A percentile compares a stretch with the other conserved stretches of the same genome.
Evolutionary conservation across 2,113 vertebrate genomes (phyloP).

Genomic region (Mohoua ochrocephala): DNA sequence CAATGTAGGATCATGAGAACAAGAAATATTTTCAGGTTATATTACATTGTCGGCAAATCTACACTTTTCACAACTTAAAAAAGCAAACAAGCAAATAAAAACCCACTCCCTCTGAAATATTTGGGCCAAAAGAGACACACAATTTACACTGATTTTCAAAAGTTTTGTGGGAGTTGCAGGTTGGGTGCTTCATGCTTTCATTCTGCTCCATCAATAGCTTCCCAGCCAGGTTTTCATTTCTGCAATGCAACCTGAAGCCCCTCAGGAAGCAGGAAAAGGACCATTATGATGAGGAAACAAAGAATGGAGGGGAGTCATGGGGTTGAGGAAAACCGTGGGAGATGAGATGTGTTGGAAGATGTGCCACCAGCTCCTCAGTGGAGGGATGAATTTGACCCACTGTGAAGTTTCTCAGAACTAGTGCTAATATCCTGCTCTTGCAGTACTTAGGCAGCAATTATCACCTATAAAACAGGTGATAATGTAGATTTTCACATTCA

Average conservation of each 20-base stretch:
- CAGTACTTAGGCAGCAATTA: conserved; percentile 46
- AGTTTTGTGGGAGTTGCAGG: not conserved
- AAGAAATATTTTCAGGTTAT: not conserved
- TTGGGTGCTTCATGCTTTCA: not conserved
- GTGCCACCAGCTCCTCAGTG: not conserved
- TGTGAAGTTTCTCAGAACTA: conserved; percentile 36
- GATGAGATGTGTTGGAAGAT: not conserved
- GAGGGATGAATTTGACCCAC: not conserved
- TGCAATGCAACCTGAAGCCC: not conserved
- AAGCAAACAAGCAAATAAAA: not conserved
- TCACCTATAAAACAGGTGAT: conserved; percentile 59
- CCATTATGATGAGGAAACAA: not conserved
- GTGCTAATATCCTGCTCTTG: conserved; percentile 40
- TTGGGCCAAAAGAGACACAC: not conserved
- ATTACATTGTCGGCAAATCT: not conserved
- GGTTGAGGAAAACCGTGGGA: not conserved
- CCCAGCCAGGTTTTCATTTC: not conserved
- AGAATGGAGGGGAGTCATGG: not conserved
- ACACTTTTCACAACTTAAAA: not conserved
- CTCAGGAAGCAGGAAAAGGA: not conserved
- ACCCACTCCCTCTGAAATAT: not conserved
- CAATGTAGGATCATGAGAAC: not conserved
- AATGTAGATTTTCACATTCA: conserved; percentile 52
- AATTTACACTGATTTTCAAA: not conserved
- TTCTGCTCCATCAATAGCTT: not conserved